Percentiles rank a stretch among this genome's conserved stretches.
These are phyloP conservation scores for Phalacrocorax pelagicus DNA, from an alignment of 2,113 vertebrate genomes.

Conservation along the genomic window DNA sequence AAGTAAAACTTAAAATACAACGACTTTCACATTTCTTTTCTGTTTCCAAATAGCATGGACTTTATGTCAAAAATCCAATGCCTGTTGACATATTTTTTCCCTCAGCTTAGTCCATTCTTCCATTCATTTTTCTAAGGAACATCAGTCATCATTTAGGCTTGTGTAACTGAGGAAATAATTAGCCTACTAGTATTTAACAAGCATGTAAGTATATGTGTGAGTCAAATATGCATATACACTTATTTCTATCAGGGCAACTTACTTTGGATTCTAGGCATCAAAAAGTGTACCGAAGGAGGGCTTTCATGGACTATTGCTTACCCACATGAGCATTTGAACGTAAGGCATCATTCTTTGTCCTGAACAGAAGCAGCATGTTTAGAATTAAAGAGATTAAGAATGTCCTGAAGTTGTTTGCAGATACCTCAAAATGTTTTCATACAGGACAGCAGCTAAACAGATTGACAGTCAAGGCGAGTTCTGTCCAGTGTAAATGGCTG, in stretches of 20 bases:
- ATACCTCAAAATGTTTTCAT: not conserved
- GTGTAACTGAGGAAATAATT: not conserved
- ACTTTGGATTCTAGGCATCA: not conserved
- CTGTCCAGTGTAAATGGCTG: not conserved
- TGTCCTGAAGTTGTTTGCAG: not conserved
- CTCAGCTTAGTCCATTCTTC: not conserved
- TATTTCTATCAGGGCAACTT: not conserved
- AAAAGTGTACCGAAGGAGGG: not conserved
- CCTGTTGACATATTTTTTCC: not conserved
- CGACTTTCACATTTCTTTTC: not conserved
- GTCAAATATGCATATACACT: not conserved
- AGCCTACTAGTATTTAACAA: not conserved
- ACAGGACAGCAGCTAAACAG: not conserved
- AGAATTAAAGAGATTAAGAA: not conserved
- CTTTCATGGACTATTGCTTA: not conserved
- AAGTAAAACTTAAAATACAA: not conserved
- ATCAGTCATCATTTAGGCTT: not conserved
- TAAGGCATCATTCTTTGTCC: not conserved
- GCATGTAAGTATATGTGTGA: not conserved
- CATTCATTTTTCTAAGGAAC: not conserved
- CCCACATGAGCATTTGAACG: not conserved
- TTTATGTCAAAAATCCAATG: not conserved
- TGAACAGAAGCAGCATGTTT: not conserved
- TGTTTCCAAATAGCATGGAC: not conserved
- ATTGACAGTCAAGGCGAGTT: not conserved